Base-by-base conservation (phyloP, 1,140 invertebrate species). In the Heterodera carotae region DNA sequence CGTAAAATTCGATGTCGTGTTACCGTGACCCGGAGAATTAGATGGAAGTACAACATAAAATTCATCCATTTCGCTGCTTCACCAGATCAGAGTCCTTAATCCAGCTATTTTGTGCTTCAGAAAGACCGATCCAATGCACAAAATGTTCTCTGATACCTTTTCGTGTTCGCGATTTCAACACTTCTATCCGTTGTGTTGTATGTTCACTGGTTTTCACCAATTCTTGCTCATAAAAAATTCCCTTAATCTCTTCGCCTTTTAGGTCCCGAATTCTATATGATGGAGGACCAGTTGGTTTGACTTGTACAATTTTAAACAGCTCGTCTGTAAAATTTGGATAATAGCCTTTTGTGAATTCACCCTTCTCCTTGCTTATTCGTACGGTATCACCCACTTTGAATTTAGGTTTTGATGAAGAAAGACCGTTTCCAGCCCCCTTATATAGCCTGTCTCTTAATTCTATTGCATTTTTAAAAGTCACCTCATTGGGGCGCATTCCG, bases 141-240 rank as follows among this genome's bases (percentile, higher is more conserved):
- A 25, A 31, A 8, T 27, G 60, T 62, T 62, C 60, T 62, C 18
- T 62, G 1, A 62, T 22, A 22, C 60, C 60, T 62, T 62, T 62
- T 62, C 60, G 8, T 7, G 6, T 7, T 1, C 60, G 60, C 7
- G 60, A 10, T 22, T 62, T 62, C n/a, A 62, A 18, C n/a, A 62
- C 60, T 31, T 62, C 60, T 10, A 22, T 22, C 18, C 60, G 8
- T 10, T 62, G 29, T 7, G 60, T 22, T 62, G 60, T 62, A 10
- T 62, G 7, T 31, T 7, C n/a, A 25, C 6, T 22, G 1, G 60
- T 62, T 62, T 27, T n/a, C 8, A 62, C 60, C 60, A 62, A 1
- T 22, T 62, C 60, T 62, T 62, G 60, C 29, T 62, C 60, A 22
- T 62, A 62, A 62, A 62, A 62, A 62, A 62, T 22, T 22, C 60